phyloP scores from a whole-genome alignment of 2,888 invertebrate species.

The Brenthis ino region DNA sequence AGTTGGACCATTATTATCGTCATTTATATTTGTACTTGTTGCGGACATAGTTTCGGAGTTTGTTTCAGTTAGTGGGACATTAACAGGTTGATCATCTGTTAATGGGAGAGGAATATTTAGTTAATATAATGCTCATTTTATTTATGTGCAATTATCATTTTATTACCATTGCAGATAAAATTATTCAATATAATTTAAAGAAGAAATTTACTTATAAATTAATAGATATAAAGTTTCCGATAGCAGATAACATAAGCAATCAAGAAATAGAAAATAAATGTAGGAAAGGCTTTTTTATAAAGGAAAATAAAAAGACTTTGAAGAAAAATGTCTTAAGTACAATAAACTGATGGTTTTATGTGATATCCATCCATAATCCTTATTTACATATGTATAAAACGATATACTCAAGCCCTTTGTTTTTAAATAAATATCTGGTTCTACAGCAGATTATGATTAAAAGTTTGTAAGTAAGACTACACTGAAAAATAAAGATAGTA shows the following conservation, averaged over 20 bases:
- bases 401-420: conserved; percentile 47
- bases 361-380: background rate
- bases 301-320: background rate
- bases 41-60: conserved; percentile 56
- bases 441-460: conserved; percentile 33
- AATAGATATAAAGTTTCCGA: background rate
- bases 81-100: conserved; percentile 79
- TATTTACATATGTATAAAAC: conserved; percentile 2
- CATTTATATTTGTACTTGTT: conserved; percentile 33
- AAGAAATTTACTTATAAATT: background rate
- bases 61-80: conserved; percentile 77
- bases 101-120: conserved; percentile 68
- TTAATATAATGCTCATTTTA: conserved; percentile 21
- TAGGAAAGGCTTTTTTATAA: background rate
- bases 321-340: background rate
- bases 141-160: no score
- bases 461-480: conserved; percentile 34
- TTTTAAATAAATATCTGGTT: conserved; percentile 30
- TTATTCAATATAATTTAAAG: background rate
- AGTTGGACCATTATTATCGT: conserved; percentile 19
- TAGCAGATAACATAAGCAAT: conserved; percentile 3
- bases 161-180: background rate
- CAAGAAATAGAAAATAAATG: conserved; percentile 6
- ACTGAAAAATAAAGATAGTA: conserved; percentile 37
- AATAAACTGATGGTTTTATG: background rate